Conservation (phyloP, 1,140 invertebrate genomes). For the Dinothrombium tinctorium region DNA sequence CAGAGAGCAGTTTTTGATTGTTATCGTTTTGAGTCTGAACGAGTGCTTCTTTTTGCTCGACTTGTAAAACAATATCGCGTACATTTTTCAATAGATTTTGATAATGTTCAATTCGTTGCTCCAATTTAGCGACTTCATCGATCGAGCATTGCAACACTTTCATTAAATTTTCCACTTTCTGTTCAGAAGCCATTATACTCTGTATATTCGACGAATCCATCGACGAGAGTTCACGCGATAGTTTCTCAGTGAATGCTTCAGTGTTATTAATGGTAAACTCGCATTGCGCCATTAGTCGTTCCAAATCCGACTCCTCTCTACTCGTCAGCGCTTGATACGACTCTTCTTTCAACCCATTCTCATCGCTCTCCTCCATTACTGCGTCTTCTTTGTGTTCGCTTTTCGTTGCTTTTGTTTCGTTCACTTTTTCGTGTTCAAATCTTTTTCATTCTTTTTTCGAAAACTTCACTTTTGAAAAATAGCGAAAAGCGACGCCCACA, state of each 20-base stretch:
- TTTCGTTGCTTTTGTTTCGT: too few relatives aligned
- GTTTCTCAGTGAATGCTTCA: constrained; percentile 54
- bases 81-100: constrained; percentile 32
- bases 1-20: constrained; percentile 45
- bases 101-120: constrained; percentile 10
- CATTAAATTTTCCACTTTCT: constrained; percentile 60
- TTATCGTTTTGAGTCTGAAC: constrained; percentile 66
- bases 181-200: constrained; percentile 54
- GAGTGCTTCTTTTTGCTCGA: constrained; percentile 71
- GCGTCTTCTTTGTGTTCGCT: too few relatives aligned
- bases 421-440: too few relatives aligned
- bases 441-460: too few relatives aligned
- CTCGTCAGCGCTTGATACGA: constrained; percentile 62
- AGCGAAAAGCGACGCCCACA: too few relatives aligned
- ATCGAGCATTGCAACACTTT: constrained; percentile 40
- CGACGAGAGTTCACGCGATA: constrained; percentile 51
- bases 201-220: constrained; percentile 66
- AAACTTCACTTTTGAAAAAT: too few relatives aligned
- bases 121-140: constrained; percentile 36
- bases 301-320: constrained; percentile 52
- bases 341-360: too few relatives aligned
- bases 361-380: too few relatives aligned
- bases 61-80: constrained; percentile 58
- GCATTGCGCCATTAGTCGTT: constrained; percentile 41
- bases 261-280: constrained; percentile 60